Base-by-base conservation (phyloP, 2,113 vertebrate species). In the Corythaixoides concolor region DNA sequence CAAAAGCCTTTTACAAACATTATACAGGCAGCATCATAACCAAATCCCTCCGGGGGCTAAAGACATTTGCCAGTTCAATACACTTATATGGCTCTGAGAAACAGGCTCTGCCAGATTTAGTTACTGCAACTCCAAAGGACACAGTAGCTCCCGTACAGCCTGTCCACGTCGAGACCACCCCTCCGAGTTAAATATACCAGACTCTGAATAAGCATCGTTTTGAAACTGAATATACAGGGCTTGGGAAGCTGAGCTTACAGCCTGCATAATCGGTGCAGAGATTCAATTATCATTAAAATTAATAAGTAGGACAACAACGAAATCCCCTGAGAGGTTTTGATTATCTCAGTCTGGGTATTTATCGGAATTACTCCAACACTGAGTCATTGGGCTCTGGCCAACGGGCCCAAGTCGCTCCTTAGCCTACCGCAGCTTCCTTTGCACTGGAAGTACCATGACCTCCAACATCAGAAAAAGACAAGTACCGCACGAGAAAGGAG, bases 211-310 rank as follows among this genome's bases (percentile, higher is more conserved):
- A 58, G 70, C 49, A 92, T 33, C 26, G 18, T 37, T 85, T 80
- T 58, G 16, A 86, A 95, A 95, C 0, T 32, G 45, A 84, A 88
- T 73, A 24, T 7, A 43, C 8, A 81, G 53, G 33, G n/a, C 32
- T 66, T 12, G 2, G 53, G 70, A 86, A 93, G 76, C 37, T 67
- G 63, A 47, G 37, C 43, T 72, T 90, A 67, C 14, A 77, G 79
- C 28, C 69, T 69, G 49, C 4, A 1, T 78, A 89, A 89, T 53
- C 7, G 0, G 49, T 66, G 75, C n/a, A 22, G 79, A 90, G 74
- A 91, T 35, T 84, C 79, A 93, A 90, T 93, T 86, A 95, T 50
- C 88, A 81, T 96, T 94, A 80, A 90, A 84, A 91, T 91, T 92
- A 96, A 84, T 95, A 92, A 72, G 77, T 58, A 91, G 86, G 66